Evolutionary conservation across 2,113 vertebrate species (phyloP).

Genomic region (Psephotus haematonotus): DNA sequence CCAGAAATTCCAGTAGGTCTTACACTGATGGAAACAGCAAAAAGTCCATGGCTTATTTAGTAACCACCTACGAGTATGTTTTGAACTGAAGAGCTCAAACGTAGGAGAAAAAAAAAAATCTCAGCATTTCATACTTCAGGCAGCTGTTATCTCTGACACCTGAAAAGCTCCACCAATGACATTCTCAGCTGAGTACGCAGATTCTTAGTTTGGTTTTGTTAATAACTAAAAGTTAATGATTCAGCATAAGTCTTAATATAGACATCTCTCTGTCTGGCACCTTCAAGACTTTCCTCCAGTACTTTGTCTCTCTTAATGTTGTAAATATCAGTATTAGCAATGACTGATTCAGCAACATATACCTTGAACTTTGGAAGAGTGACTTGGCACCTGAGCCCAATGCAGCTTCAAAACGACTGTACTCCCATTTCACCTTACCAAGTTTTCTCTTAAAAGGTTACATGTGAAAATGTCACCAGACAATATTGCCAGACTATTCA

Average conservation of each 20-base stretch:
- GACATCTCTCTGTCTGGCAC: neutral
- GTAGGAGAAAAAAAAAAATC: neutral
- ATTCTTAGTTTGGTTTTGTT: slow-evolving; percentile 45
- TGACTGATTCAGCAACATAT: neutral
- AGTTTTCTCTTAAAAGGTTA: neutral
- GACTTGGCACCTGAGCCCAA: neutral
- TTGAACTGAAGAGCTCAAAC: neutral
- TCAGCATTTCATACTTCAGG: neutral
- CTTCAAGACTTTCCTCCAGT: neutral
- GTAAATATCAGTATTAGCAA: neutral
- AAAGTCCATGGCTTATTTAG: neutral
- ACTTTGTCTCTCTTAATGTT: neutral
- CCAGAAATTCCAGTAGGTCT: neutral
- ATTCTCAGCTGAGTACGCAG: neutral
- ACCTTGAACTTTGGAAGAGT: neutral
- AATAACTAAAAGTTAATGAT: slow-evolving; percentile 37
- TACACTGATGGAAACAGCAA: neutral
- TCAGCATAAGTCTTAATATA: slow-evolving; percentile 24
- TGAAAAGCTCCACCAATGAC: neutral
- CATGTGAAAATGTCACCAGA: neutral
- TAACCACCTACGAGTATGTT: neutral
- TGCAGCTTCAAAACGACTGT: neutral
- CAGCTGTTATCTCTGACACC: neutral
- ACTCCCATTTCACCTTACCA: neutral
- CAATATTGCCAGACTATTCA: neutral